Conservation (phyloP, 2,113 vertebrate genomes). For the Pluvialis apricaria region DNA sequence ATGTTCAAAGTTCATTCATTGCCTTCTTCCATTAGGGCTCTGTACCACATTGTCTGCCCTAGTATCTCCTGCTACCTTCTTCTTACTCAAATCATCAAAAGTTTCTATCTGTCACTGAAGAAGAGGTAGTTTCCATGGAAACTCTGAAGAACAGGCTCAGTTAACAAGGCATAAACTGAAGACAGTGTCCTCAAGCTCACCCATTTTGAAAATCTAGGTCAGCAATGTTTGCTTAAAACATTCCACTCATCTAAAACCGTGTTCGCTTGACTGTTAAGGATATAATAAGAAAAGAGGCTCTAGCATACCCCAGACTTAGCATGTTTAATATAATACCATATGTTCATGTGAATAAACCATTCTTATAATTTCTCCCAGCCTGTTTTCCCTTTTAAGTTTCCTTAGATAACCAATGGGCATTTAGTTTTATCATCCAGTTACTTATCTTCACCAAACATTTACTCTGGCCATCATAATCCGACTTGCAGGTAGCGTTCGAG, state of each 20-base stretch:
- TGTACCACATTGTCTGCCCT: background rate
- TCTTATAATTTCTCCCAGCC: background rate
- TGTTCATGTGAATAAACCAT: background rate
- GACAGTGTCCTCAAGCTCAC: conserved; percentile 55
- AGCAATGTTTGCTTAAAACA: conserved; percentile 54
- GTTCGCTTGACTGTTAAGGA: conserved; percentile 28
- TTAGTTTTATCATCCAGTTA: background rate
- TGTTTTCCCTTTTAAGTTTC: background rate
- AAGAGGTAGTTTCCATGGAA: conserved; percentile 51
- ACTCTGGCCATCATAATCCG: background rate
- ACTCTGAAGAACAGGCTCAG: conserved; percentile 6
- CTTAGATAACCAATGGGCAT: background rate
- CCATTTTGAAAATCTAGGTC: conserved; percentile 64
- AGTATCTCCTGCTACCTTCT: background rate
- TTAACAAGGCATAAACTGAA: conserved; percentile 48
- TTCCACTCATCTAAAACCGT: conserved; percentile 30
- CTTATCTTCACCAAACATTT: conserved; percentile 35
- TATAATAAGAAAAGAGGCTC: background rate
- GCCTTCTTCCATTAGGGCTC: background rate
- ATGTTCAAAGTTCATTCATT: conserved; percentile 24
- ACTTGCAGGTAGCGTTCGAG: background rate
- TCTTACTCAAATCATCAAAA: background rate
- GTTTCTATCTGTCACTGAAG: conserved; percentile 3
- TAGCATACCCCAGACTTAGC: background rate
- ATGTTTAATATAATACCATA: background rate